Conservation (phyloP, 2,113 vertebrate genomes). For the human region GRCh38 chr18:49858001-49858500, state of each 20-base stretch:
- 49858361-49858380: accelerated
- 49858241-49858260: not conserved
- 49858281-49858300: not conserved
- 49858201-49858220: too few species aligned
- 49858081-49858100: too few species aligned
- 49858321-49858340: not conserved
- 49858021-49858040: not conserved
- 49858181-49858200: too few species aligned
- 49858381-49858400: not conserved
- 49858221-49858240: too few species aligned
- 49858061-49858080: too few species aligned
- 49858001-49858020: not conserved
- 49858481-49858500: too few species aligned
- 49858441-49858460: accelerated
- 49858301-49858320: not conserved
- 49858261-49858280: not conserved
- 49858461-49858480: not conserved
- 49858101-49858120: too few species aligned
- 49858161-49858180: accelerated
- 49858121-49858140: too few species aligned
- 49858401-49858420: not conserved
- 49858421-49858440: too few species aligned
- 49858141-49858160: too few species aligned
- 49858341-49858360: not conserved
- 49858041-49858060: not conserved